phyloP scores from a whole-genome alignment of 1,140 invertebrate species.

The Teleogryllus occipitalis region DNA sequence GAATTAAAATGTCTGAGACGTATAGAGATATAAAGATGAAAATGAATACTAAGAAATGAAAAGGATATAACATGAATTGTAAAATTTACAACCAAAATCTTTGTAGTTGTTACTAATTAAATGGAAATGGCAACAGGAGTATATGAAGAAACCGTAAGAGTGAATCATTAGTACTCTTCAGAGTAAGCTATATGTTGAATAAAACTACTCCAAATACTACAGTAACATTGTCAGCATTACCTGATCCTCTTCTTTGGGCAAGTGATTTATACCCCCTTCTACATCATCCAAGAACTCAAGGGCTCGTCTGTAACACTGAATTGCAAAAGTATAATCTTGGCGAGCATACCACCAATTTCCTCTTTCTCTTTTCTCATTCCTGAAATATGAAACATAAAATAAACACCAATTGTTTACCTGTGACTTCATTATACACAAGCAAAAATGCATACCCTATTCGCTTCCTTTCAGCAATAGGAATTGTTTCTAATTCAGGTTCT shows the following conservation, averaged over 20 bases:
- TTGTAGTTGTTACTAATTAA: background rate
- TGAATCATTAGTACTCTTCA: background rate
- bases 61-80: no score
- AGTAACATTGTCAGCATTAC: background rate
- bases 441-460: constrained; percentile 49
- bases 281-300: constrained; percentile 67
- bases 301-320: constrained; percentile 76
- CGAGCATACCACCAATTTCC: constrained; percentile 84
- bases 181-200: background rate
- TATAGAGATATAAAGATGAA: no score
- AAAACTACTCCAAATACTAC: no score
- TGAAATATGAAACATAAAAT: constrained; percentile 30
- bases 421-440: background rate
- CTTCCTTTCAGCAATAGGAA: constrained; percentile 48
- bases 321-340: constrained; percentile 63
- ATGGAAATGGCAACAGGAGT: background rate
- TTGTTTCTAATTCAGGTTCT: constrained; percentile 52
- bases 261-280: constrained; percentile 40
- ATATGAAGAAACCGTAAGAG: background rate
- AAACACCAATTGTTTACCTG: background rate
- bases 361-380: constrained; percentile 68
- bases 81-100: no score
- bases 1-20: no score
- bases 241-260: constrained; percentile 3
- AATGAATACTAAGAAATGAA: no score